Evolutionary conservation across 2,797 vertebrate genomes (phyloP), one percentile per base, ranked within the genome.

Genomic region (Aselliscus stoliczkanus): DNA sequence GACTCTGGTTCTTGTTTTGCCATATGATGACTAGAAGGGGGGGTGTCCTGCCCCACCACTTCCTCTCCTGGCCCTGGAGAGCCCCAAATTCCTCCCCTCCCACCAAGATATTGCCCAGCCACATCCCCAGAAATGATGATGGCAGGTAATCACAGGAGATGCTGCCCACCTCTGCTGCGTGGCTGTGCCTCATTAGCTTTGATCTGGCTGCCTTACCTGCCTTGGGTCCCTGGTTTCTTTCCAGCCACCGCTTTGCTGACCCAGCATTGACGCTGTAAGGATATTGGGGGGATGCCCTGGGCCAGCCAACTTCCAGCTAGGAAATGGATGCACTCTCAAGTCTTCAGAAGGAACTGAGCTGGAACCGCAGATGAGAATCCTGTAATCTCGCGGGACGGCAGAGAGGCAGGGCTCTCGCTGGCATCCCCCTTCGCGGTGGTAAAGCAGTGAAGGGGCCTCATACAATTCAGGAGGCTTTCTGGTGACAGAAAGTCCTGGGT

Each of bases 181-280:
- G 50, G 65, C 90, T 4, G 5, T 2, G 27, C 11, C 67, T 93
- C 72, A 3, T 76, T 86, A 31, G 25, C 84, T 94, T 50, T 2
- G 92, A 75, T 70, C 67, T 79, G 77, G 37, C 14, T 42, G 0
- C 1, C 39, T 95, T 82, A 47, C 82, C 88, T 58, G 14, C 44
- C 31, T 20, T 54, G 5, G 25, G 79, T 95, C 65, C 44, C 92
- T 34, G 25, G 67, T 58, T 84, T 64, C 31, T 72, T 95, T 58
- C 88, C 72, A 91, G 76, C 50, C 7, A 0, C 21, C 0, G 0
- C 14, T 83, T 54, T 80, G 25, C 18, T 62, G 11, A 96, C 95
- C 73, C 7, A 0, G 58, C 37, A 90, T 37, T 80, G 94, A 97
- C 87, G 92, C 93, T 96, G 91, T 87, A n/a, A 88, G 92, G 76